A percentile compares a stretch with the other conserved stretches of the same genome.
Conservation (phyloP, 2,113 vertebrate genomes). For the Colossoma macropomum region DNA sequence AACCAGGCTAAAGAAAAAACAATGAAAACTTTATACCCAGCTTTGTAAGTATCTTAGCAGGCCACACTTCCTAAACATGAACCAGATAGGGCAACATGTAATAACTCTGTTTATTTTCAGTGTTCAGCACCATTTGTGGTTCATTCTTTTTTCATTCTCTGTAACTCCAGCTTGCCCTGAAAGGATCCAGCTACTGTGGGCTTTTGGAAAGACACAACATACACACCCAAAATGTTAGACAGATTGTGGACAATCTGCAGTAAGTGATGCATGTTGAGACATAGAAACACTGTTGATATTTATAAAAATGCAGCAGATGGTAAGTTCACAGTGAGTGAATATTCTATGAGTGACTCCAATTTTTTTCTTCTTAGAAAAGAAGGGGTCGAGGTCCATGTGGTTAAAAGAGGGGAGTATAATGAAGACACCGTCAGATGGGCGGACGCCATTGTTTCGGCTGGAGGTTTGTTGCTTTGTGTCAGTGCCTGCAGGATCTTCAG, state of each 20-base stretch:
- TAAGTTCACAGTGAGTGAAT: neutral
- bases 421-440: slow-evolving; percentile 94
- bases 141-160: slow-evolving; percentile 28
- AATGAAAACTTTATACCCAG: neutral
- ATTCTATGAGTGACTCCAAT: neutral
- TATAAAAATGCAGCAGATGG: neutral
- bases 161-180: slow-evolving; percentile 88
- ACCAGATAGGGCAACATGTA: neutral
- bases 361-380: slow-evolving; percentile 78
- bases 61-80: neutral
- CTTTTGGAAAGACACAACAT: slow-evolving; percentile 93
- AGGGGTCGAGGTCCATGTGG: slow-evolving; percentile 87
- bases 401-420: slow-evolving; percentile 91
- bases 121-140: neutral
- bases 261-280: slow-evolving; percentile 69
- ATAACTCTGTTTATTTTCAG: neutral
- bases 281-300: neutral
- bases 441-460: slow-evolving; percentile 93
- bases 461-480: slow-evolving; percentile 77
- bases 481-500: neutral
- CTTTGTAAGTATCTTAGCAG: neutral
- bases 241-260: slow-evolving; percentile 88
- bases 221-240: slow-evolving; percentile 91
- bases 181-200: slow-evolving; percentile 95
- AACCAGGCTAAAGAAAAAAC: neutral